A percentile compares a stretch with the other conserved stretches of the same genome.
Conservation (phyloP, 1,140 invertebrate species). For the Hyphantria cunea region DNA sequence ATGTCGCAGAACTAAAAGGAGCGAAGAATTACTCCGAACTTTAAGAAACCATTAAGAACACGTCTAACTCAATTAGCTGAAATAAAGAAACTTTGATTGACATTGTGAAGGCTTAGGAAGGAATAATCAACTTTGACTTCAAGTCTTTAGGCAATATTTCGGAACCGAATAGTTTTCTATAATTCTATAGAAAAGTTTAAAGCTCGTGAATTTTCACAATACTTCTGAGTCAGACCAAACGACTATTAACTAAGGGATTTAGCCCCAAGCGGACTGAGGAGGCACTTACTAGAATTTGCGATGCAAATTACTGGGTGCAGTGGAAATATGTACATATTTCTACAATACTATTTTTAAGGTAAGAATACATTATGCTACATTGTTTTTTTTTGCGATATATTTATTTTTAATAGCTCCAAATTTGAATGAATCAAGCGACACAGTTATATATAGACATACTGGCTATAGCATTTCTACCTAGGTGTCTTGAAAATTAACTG, state of each 20-base stretch:
- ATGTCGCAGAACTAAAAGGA: no score
- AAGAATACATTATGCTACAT: neutral
- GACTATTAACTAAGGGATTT: slow-evolving; percentile 9
- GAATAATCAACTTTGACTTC: neutral
- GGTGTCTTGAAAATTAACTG: no score
- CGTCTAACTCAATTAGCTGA: no score
- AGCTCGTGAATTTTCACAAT: neutral
- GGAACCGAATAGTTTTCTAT: neutral
- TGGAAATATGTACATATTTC: slow-evolving; percentile 1
- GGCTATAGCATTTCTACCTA: no score
- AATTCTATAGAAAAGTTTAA: neutral
- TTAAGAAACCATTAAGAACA: no score
- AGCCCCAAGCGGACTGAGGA: neutral
- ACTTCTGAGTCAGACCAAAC: neutral
- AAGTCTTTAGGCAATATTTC: neutral
- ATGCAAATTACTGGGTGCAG: slow-evolving; percentile 1
- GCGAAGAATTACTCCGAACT: no score
- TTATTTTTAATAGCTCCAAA: no score
- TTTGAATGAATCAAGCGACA: no score
- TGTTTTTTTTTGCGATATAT: no score
- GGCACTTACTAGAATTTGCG: slow-evolving; percentile 7
- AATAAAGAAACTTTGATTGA: no score
- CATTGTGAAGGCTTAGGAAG: no score
- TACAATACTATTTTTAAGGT: neutral
- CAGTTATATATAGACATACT: no score